Percentiles rank a stretch among this genome's conserved stretches.
These are phyloP conservation scores for Anser brachyrhynchus DNA, from an alignment of 2,113 vertebrate species.

Conservation along the genomic window DNA sequence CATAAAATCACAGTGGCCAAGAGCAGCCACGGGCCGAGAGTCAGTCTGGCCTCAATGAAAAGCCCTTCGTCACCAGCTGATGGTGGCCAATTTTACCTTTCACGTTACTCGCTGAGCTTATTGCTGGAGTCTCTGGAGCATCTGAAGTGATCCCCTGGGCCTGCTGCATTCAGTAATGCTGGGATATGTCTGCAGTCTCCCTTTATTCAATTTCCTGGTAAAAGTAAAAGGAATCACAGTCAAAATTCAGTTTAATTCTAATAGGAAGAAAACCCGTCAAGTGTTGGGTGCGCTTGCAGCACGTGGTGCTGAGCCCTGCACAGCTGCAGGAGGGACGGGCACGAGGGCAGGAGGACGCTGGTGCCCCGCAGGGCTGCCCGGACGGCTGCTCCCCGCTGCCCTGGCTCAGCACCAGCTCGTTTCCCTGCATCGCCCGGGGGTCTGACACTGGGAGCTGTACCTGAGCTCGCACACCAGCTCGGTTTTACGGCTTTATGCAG, in stretches of 20 bases:
- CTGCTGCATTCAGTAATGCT: fast-evolving
- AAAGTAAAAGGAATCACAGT: fast-evolving
- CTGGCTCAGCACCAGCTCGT: too few relatives aligned
- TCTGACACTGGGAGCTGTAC: background rate
- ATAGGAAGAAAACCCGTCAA: fast-evolving
- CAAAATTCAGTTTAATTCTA: background rate
- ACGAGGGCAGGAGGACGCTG: background rate
- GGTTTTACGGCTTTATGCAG: too few relatives aligned
- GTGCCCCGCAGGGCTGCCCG: fast-evolving
- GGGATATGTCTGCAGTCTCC: background rate
- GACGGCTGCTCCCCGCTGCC: background rate
- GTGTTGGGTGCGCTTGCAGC: background rate
- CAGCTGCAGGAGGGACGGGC: background rate
- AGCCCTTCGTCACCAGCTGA: background rate
- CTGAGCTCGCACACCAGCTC: background rate
- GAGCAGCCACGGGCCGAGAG: background rate
- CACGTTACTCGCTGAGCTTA: background rate
- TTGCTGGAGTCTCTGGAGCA: background rate
- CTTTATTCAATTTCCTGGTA: background rate
- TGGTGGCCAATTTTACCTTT: background rate
- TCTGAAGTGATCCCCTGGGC: background rate
- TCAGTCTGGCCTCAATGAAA: background rate
- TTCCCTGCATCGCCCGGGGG: background rate
- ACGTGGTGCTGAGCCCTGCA: fast-evolving
- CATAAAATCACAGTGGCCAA: background rate